Evolutionary conservation across 2,888 invertebrate genomes (phyloP).

Genomic region (Drosophila picticornis): DNA sequence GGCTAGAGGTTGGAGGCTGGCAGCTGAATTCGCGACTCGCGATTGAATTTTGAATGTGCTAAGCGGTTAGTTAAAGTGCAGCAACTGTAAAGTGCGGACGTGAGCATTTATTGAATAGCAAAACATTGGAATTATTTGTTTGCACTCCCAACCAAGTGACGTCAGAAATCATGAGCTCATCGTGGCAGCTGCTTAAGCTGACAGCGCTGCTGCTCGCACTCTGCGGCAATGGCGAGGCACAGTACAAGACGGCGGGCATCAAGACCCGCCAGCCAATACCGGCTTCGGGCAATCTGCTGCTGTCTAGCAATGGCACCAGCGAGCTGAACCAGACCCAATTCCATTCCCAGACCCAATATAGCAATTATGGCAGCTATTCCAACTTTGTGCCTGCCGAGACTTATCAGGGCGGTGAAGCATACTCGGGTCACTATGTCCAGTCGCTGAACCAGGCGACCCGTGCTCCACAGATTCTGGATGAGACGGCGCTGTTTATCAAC

Average conservation of each 20-base stretch:
- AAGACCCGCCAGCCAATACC: constrained; percentile 77
- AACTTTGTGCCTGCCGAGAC: constrained; percentile 70
- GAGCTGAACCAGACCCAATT: constrained; percentile 26
- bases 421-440: constrained; percentile 60
- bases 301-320: constrained; percentile 51
- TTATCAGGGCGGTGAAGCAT: constrained; percentile 61
- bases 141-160: neutral
- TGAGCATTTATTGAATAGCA: constrained; percentile 25
- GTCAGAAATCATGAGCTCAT: constrained; percentile 62
- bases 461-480: constrained; percentile 73
- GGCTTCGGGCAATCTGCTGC: constrained; percentile 55
- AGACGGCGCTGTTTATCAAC: constrained; percentile 83
- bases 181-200: constrained; percentile 34
- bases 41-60: constrained; percentile 22
- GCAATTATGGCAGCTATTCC: constrained; percentile 21
- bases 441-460: constrained; percentile 82
- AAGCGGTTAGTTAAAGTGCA: constrained; percentile 68
- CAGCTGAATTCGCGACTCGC: constrained; percentile 39
- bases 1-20: constrained; percentile 21
- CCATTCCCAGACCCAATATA: constrained; percentile 22
- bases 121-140: neutral
- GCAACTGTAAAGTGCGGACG: constrained; percentile 59
- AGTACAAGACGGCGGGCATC: constrained; percentile 80
- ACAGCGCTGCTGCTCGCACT: constrained; percentile 42
- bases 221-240: constrained; percentile 50